Base-by-base conservation (phyloP, 64 coral and sea anemone species). In the Platygyra sinensis region DNA sequence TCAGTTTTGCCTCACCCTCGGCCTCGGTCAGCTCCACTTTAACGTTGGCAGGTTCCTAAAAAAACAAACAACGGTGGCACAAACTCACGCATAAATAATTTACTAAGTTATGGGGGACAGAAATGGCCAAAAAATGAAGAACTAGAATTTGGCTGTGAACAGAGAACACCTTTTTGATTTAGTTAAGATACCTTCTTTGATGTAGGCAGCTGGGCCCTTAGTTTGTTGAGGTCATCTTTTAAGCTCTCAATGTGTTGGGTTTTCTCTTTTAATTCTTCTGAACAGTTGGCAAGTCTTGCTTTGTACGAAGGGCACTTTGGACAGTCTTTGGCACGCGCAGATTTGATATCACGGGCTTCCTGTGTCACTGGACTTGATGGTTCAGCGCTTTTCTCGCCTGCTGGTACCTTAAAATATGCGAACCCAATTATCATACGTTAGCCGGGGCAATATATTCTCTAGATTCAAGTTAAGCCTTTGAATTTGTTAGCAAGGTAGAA, bases 231-330 rank as follows among this genome's bases (percentile, higher is more conserved):
- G 9, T 93, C 92, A 7, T 63, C 38, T 74, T 89, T 89, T 5
- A 89, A 74, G 12, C 60, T 60, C 39, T 89, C 86, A 52, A 93
- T 83, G 15, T 29, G 9, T 0, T 93, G 57, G 18, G 77, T 79
- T 2, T 73, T 77, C 2, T 60, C 60, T 67, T 76, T 73, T 46
- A 89, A 63, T 5, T 89, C 86, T 52, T 76, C 67, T 28, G 51
- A 75, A 8, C 60, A 25, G 29, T 89, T 77, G 3, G 55, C 27
- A 24, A 93, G 10, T 24, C 61, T 78, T 12, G 57, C 78, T 49
- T 89, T 82, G 79, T 89, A 93, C 25, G 86, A 80, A 2, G 80
- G 59, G 55, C 92, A 93, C 33, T 72, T 89, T 2, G 69, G 55
- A 24, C 92, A 93, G 6, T 73, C 77, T 27, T n/a, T 72, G 36